Conservation (phyloP, 2,888 invertebrate genomes). For the Oligia fasciuncula region DNA sequence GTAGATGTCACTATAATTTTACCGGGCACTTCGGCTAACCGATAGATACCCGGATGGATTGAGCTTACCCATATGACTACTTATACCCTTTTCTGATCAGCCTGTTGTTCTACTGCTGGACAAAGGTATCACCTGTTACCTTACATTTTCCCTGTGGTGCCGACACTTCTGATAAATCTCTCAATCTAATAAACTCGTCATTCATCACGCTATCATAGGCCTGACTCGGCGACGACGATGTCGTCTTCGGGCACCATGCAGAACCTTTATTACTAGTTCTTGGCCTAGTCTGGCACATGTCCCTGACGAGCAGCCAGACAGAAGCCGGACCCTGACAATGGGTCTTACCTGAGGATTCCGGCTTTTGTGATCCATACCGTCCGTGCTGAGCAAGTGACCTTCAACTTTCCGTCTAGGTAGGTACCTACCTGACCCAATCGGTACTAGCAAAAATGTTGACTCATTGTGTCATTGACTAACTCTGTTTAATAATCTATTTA, state of each 20-base stretch:
- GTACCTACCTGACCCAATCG: not conserved
- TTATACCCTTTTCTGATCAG: not conserved
- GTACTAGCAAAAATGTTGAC: not conserved
- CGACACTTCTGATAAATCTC: not conserved
- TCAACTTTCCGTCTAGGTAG: not conserved
- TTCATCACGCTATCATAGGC: not conserved
- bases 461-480: constrained; percentile 23
- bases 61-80: not conserved
- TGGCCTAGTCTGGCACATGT: not conserved
- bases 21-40: not conserved
- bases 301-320: not conserved
- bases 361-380: constrained; percentile 6
- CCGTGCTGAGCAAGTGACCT: not conserved
- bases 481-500: constrained; percentile 1
- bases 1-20: not conserved
- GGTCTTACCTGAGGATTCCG: constrained; percentile 20
- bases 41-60: too few species aligned
- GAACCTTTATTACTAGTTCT: not conserved
- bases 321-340: not conserved
- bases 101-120: not conserved
- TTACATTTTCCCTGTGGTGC: not conserved
- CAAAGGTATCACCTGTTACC: not conserved
- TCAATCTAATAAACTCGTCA: not conserved
- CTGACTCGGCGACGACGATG: not conserved
- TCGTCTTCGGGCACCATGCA: not conserved